Conservation (phyloP, 2,888 invertebrate genomes). For the Criorhina ranunculi region DNA sequence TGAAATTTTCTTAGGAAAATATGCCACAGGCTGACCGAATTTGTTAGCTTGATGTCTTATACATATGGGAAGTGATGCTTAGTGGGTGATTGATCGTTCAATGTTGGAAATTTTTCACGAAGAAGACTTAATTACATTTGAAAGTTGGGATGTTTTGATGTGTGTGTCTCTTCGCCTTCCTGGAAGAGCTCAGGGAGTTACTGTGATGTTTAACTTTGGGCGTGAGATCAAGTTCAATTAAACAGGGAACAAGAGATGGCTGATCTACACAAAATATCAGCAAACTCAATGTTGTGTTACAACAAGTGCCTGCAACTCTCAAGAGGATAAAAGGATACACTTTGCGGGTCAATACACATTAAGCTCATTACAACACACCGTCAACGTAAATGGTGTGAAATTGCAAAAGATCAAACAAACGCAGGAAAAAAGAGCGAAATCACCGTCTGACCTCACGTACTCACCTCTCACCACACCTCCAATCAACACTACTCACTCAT, state of each 20-base stretch:
- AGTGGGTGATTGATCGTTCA: constrained; percentile 39
- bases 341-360: constrained; percentile 18
- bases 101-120: constrained; percentile 17
- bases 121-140: constrained; percentile 62
- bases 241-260: too few relatives aligned
- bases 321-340: constrained; percentile 20
- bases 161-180: not conserved
- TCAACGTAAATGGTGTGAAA: constrained; percentile 37
- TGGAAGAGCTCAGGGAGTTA: too few relatives aligned
- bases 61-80: constrained; percentile 38
- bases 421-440: constrained; percentile 16
- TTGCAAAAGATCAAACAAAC: constrained; percentile 49
- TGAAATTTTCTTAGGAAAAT: constrained; percentile 70
- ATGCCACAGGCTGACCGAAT: constrained; percentile 69
- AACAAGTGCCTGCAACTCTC: not conserved
- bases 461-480: constrained; percentile 61
- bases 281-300: too few relatives aligned
- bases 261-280: too few relatives aligned
- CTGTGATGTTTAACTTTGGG: too few relatives aligned
- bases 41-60: constrained; percentile 38
- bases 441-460: constrained; percentile 59
- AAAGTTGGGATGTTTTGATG: constrained; percentile 12
- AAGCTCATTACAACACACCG: not conserved
- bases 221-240: too few relatives aligned
- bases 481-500: constrained; percentile 68